Evolutionary conservation across 2,113 vertebrate genomes (phyloP), one percentile per base, ranked within the genome.

Genomic region (Urocynchramus pylzowi): DNA sequence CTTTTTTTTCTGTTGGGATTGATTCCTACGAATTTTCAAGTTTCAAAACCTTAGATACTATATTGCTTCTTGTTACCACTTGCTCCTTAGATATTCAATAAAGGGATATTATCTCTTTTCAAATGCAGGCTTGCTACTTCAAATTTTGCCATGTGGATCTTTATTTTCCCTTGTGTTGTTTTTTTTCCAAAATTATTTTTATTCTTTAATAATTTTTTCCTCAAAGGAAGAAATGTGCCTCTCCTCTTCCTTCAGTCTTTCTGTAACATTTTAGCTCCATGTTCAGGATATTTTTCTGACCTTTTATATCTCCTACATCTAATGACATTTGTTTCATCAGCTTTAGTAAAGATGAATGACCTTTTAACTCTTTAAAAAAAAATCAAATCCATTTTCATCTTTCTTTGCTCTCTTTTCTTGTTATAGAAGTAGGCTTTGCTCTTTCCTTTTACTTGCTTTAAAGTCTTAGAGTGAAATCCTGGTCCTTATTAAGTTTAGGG

Each of bases 211-310:
- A 20, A 56, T 90, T 87, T 89, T 96, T 93, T 93, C 41, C 96
- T 95, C 86, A 88, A 35, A 78, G 84, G 89, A 92, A 95, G 52
- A 90, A 71, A 47, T 86, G 49, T 83, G 17, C 26, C 24, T 85
- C 31, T 87, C 26, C 16, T 79, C 59, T 95, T 87, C 50, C 74
- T 90, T 94, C 88, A 68, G 77, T 86, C 79, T 86, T 95, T 92
- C 42, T 80, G 92, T 96, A 97, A 94, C 87, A 96, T 97, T 97
- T 97, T 92, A 93, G 54, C 75, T 95, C 71, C 20, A 60, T 83
- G 78, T 94, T 95, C 97, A 94, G 84, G 86, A 76, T 97, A 96
- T 96, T 95, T 97, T 96, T 97, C 87, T 96, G 97, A 97, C 97
- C 97, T 97, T 97, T 97, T 57, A 77, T 96, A 93, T 94, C 91